Conservation (phyloP, 2,797 vertebrate species). For the Sebastes dallii region DNA sequence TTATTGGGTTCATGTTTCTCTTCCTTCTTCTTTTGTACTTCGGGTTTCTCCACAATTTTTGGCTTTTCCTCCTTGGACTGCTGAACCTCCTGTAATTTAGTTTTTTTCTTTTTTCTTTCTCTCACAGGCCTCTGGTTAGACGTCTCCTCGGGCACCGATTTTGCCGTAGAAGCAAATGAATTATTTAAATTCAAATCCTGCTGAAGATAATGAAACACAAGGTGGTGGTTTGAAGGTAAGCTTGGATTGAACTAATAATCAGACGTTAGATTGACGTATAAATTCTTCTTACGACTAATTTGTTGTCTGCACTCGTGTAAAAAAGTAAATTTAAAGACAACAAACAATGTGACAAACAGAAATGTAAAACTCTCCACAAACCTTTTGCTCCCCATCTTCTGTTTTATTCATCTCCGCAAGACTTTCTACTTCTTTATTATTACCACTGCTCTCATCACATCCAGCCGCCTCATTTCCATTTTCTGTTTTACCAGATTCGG, state of each 20-base stretch:
- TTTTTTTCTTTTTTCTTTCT: constrained; percentile 49
- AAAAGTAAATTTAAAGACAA: background rate
- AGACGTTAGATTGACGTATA: background rate
- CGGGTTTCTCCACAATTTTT: background rate
- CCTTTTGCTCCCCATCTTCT: constrained; percentile 58
- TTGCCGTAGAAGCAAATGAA: constrained; percentile 55
- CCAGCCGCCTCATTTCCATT: background rate
- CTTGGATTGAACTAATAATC: background rate
- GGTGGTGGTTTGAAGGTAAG: background rate
- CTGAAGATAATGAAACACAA: background rate
- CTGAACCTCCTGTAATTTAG: background rate
- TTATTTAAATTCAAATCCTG: constrained; percentile 74
- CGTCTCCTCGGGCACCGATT: constrained; percentile 50
- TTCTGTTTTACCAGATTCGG: background rate
- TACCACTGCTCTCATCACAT: constrained; percentile 3
- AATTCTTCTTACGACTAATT: background rate
- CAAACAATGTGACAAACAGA: background rate
- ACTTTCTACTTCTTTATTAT: constrained; percentile 26
- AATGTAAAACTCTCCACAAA: constrained; percentile 30
- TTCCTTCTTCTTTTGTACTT: constrained; percentile 7
- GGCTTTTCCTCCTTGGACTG: constrained; percentile 7
- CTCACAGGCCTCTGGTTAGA: constrained; percentile 46
- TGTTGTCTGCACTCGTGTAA: background rate
- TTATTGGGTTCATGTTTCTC: background rate
- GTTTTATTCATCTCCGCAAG: constrained; percentile 14